Evolutionary conservation across 2,113 vertebrate species (phyloP).

Genomic region (Aythya baeri): DNA sequence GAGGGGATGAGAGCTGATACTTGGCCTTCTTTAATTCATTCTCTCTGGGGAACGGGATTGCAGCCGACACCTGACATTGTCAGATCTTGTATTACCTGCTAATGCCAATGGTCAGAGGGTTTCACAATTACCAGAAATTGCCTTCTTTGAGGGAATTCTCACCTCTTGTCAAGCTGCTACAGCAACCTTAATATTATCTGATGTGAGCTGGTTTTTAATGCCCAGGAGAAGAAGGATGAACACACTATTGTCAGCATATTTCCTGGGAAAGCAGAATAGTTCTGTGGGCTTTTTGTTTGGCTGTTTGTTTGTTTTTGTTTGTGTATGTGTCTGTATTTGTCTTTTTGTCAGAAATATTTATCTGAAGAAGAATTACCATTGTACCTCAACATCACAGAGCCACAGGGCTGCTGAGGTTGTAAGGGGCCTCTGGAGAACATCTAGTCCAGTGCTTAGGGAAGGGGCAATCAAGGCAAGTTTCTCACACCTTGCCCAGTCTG

Average conservation of each 20-base stretch:
- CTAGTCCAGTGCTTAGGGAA: not conserved
- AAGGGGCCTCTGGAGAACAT: not conserved
- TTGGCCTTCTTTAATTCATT: not conserved
- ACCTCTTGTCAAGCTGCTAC: not conserved
- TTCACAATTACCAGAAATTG: not conserved
- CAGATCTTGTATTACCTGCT: not conserved
- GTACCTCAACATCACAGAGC: not conserved
- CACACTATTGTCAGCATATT: not conserved
- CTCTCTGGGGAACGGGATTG: not conserved
- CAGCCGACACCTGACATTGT: not conserved
- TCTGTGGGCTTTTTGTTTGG: not conserved
- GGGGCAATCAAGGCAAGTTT: not conserved
- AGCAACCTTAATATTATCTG: not conserved
- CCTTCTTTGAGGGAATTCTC: not conserved
- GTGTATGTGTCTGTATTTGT: not conserved
- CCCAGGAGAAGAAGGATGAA: not conserved
- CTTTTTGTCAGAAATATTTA: not conserved
- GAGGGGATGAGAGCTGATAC: not conserved
- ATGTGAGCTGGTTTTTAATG: not conserved
- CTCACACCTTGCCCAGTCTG: fast-evolving
- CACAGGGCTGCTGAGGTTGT: not conserved
- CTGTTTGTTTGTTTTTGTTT: not conserved
- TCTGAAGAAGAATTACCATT: not conserved
- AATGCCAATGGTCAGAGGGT: not conserved
- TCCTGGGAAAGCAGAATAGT: not conserved